Evolutionary conservation across 2,888 invertebrate genomes (phyloP).

Genomic region (Galerucella nymphaeae): DNA sequence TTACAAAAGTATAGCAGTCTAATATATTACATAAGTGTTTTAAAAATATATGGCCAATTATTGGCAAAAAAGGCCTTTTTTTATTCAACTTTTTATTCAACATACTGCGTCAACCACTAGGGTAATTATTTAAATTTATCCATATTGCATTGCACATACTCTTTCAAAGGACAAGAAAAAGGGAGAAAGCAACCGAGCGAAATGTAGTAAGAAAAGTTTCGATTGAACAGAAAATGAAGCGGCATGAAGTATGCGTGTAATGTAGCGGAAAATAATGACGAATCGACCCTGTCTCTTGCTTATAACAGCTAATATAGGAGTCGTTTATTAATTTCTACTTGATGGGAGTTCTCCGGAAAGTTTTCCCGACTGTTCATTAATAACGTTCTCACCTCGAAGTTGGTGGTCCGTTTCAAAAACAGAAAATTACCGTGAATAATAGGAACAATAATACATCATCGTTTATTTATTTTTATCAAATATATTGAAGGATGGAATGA

Average conservation of each 20-base stretch:
- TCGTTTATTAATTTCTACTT: slow-evolving; percentile 65
- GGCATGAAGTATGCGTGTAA: slow-evolving; percentile 67
- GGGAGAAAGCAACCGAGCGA: slow-evolving; percentile 25
- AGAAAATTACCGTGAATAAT: slow-evolving; percentile 56
- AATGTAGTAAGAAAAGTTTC: slow-evolving; percentile 40
- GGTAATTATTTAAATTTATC: not conserved
- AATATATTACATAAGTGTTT: too few species aligned
- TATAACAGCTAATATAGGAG: slow-evolving; percentile 66
- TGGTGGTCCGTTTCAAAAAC: slow-evolving; percentile 61
- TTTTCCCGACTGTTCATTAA: slow-evolving; percentile 64
- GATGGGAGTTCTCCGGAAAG: slow-evolving; percentile 49
- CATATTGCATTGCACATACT: not conserved
- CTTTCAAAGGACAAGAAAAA: slow-evolving; percentile 17
- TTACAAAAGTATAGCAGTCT: too few species aligned
- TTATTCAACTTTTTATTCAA: too few species aligned
- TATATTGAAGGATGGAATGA: not conserved
- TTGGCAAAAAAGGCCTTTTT: too few species aligned
- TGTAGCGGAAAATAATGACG: slow-evolving; percentile 69
- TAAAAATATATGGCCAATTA: too few species aligned
- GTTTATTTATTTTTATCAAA: not conserved
- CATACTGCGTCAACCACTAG: too few species aligned
- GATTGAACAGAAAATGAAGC: slow-evolving; percentile 54
- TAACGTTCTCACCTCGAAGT: slow-evolving; percentile 62
- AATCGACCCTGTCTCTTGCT: slow-evolving; percentile 67
- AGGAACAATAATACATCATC: slow-evolving; percentile 59